Percentiles rank a stretch among this genome's conserved stretches.
phyloP scores from a whole-genome alignment of 2,888 invertebrate genomes.

The Zygothrica quintamaculata region DNA sequence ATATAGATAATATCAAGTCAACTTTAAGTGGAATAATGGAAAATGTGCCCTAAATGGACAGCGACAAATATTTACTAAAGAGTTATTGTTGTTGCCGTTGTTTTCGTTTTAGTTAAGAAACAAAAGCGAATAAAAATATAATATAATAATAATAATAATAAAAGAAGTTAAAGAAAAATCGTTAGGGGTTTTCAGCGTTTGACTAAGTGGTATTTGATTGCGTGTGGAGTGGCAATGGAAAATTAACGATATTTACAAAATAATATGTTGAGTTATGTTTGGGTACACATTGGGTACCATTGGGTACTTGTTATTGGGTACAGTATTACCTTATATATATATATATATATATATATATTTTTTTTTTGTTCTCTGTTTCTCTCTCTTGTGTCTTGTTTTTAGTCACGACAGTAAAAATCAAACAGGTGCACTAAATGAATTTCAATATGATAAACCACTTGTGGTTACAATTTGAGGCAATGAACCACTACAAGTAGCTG shows the following conservation, averaged over 20 bases:
- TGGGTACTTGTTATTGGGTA: constrained; percentile 10
- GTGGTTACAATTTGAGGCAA: constrained; percentile 63
- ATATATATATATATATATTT: no score
- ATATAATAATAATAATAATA: constrained; percentile 1
- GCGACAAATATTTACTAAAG: constrained; percentile 42
- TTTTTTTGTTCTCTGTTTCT: no score
- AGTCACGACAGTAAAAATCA: constrained; percentile 72
- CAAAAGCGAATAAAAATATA: no score
- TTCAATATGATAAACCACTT: constrained; percentile 82
- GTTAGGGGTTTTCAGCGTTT: constrained; percentile 20
- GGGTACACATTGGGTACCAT: neutral
- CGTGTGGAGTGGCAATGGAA: constrained; percentile 68
- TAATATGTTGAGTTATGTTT: constrained; percentile 54
- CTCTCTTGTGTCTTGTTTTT: neutral
- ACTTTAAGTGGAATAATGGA: neutral
- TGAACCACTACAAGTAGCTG: constrained; percentile 4
- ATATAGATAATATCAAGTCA: constrained; percentile 5
- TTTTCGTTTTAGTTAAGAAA: constrained; percentile 21
- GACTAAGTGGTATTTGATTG: constrained; percentile 67
- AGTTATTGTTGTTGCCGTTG: constrained; percentile 3
- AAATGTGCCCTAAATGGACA: constrained; percentile 3
- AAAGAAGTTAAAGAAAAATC: constrained; percentile 1
- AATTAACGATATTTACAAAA: constrained; percentile 79
- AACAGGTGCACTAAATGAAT: constrained; percentile 83
- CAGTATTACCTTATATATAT: no score